These are phyloP conservation scores for Megamerina dolium DNA, from an alignment of 2,888 invertebrate genomes.

Conservation along the genomic window DNA sequence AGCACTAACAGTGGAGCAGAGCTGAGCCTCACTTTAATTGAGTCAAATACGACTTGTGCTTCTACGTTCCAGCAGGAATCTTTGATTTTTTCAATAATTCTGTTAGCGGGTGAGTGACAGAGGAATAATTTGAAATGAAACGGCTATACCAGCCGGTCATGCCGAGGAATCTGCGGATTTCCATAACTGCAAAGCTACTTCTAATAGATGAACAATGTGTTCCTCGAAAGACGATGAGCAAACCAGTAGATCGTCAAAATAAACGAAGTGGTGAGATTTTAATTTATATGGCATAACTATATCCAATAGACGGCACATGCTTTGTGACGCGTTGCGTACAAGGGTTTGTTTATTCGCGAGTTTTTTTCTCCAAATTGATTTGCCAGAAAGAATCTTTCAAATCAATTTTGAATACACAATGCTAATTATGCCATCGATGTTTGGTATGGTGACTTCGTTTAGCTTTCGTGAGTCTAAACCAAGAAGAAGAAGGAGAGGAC, in stretches of 20 bases:
- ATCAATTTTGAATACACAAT: background rate
- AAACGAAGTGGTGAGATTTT: background rate
- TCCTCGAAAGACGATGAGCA: background rate
- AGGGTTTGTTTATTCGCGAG: no score
- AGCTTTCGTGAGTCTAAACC: no score
- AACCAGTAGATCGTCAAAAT: slow-evolving; percentile 1
- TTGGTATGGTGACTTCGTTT: no score
- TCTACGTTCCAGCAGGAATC: no score
- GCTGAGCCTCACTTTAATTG: slow-evolving; percentile 6
- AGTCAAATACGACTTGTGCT: slow-evolving; percentile 7
- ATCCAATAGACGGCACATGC: no score
- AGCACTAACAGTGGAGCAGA: slow-evolving; percentile 9
- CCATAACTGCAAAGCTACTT: slow-evolving; percentile 3
- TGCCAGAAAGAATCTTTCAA: no score
- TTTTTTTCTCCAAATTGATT: no score
- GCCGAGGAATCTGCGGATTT: slow-evolving; percentile 19
- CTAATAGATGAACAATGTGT: background rate
- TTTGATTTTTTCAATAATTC: slow-evolving; percentile 8
- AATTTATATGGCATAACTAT: background rate
- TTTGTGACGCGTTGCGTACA: no score
- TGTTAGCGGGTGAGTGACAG: slow-evolving; percentile 10
- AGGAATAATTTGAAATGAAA: slow-evolving; percentile 16
- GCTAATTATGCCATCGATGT: no score
- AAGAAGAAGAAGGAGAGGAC: no score
- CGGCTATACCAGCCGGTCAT: slow-evolving; percentile 21